phyloP scores from a whole-genome alignment of 2,888 invertebrate genomes.

The Heliconius ethilla region DNA sequence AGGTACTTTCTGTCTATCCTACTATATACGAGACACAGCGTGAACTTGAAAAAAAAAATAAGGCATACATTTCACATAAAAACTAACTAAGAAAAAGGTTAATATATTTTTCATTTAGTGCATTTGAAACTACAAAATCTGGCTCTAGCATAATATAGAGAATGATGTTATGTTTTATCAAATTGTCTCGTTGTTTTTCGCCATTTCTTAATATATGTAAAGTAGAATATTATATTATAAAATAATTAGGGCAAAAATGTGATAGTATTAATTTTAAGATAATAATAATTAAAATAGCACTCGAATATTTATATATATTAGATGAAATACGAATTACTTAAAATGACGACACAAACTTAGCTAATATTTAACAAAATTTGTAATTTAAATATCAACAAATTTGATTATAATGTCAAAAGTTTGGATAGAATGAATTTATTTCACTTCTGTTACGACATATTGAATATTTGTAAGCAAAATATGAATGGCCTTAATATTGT shows the following conservation, averaged over 20 bases:
- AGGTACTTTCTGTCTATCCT: too few relatives aligned
- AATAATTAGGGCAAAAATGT: not conserved
- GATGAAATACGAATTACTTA: not conserved
- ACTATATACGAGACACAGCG: not conserved
- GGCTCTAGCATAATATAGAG: not conserved
- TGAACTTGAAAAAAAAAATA: not conserved
- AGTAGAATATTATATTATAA: not conserved
- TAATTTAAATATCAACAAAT: not conserved
- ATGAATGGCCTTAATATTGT: conserved; percentile 19
- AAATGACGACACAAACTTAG: not conserved
- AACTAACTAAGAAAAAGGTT: not conserved
- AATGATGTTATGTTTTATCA: not conserved
- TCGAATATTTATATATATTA: not conserved
- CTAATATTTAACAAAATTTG: not conserved
- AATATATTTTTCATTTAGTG: not conserved
- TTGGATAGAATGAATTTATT: conserved; percentile 9
- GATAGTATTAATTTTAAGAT: not conserved
- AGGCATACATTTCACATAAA: not conserved
- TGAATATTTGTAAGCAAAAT: conserved; percentile 14
- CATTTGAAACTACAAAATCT: not conserved
- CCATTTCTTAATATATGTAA: not conserved
- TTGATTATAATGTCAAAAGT: conserved; percentile 2
- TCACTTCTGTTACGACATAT: conserved; percentile 12
- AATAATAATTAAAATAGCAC: not conserved
- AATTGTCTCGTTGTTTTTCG: not conserved